A percentile compares a stretch with the other conserved stretches of the same genome.
Conservation (phyloP, 2,888 invertebrate genomes). For the Coremacera marginata region DNA sequence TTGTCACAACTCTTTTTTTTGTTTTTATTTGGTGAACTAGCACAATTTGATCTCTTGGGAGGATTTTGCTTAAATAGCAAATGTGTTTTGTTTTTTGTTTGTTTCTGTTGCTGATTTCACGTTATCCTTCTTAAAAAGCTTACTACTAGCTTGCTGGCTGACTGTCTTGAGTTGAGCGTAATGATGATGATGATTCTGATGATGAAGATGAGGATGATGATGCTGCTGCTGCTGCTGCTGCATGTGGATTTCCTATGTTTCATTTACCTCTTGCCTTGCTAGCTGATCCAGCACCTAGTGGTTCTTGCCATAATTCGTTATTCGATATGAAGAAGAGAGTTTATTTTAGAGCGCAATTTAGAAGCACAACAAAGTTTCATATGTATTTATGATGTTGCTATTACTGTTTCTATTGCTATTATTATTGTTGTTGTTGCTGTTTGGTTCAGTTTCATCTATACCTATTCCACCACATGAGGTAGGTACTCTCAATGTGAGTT, state of each 20-base stretch:
- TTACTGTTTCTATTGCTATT: not conserved
- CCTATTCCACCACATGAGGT: not conserved
- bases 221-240: not conserved
- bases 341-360: conserved; percentile 12
- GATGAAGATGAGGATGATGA: not conserved
- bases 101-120: not conserved
- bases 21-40: not conserved
- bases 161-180: not conserved
- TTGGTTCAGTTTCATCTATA: not conserved
- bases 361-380: conserved; percentile 14
- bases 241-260: not conserved
- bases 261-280: too few relatives aligned
- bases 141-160: not conserved
- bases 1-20: not conserved
- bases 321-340: conserved; percentile 11
- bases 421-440: not conserved
- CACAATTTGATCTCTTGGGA: conserved; percentile 19
- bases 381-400: not conserved
- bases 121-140: conserved; percentile 19
- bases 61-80: conserved; percentile 24
- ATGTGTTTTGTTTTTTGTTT: conserved; percentile 2
- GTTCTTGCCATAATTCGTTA: not conserved
- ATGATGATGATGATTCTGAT: not conserved
- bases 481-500: not conserved
- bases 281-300: not conserved